Conservation (phyloP, 2,113 vertebrate genomes). For the Psettodes erumei region DNA sequence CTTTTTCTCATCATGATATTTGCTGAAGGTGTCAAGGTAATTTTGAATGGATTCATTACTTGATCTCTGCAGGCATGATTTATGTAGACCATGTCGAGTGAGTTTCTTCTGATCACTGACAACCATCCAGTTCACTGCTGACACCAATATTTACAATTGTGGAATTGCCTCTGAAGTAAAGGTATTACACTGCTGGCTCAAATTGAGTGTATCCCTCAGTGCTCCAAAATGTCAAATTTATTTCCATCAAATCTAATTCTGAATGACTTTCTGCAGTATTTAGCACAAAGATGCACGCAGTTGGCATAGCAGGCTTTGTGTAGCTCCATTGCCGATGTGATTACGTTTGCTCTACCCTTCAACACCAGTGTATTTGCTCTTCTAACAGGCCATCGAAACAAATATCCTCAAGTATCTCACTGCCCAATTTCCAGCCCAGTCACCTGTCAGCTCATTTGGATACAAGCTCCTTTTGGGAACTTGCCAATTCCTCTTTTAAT, state of each 20-base stretch:
- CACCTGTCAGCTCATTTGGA: slow-evolving; percentile 11
- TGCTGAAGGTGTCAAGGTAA: slow-evolving; percentile 26
- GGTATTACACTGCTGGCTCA: slow-evolving; percentile 17
- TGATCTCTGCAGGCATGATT: slow-evolving; percentile 2
- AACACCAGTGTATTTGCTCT: slow-evolving; percentile 17
- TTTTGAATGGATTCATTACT: slow-evolving; percentile 15
- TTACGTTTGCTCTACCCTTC: slow-evolving; percentile 22
- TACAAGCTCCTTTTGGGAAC: slow-evolving; percentile 18
- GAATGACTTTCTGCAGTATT: slow-evolving; percentile 13
- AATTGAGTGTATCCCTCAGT: slow-evolving; percentile 29
- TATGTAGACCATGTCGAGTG: slow-evolving; percentile 20
- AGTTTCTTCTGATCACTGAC: slow-evolving; percentile 19
- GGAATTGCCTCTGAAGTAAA: slow-evolving; percentile 35
- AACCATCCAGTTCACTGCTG: slow-evolving; percentile 27
- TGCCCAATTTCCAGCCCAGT: slow-evolving; percentile 15
- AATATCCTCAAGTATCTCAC: slow-evolving; percentile 4
- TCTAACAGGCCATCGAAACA: slow-evolving; percentile 23
- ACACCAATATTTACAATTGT: slow-evolving; percentile 15
- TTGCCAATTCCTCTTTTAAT: slow-evolving; percentile 18
- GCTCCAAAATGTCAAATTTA: slow-evolving; percentile 33
- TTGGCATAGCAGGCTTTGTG: slow-evolving; percentile 1
- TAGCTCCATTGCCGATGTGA: slow-evolving; percentile 16
- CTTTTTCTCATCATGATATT: slow-evolving; percentile 1
- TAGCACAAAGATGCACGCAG: slow-evolving; percentile 13
- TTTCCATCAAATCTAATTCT: slow-evolving; percentile 15